Evolutionary conservation across 2,113 vertebrate species (phyloP), one percentile per base, ranked within the genome.

Genomic region (Nibea coibor): DNA sequence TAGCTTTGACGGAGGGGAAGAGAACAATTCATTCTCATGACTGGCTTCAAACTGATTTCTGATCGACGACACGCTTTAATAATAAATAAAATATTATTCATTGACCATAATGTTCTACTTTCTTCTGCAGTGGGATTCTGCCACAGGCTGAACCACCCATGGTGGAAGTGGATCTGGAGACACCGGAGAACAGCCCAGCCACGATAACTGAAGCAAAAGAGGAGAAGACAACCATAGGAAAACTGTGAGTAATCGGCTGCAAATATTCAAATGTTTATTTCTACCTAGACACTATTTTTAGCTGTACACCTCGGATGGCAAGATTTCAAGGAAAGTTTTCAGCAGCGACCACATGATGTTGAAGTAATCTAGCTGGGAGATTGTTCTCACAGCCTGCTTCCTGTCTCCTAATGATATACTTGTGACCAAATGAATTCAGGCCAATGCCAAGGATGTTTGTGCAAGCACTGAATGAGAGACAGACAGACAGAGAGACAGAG

Each of bases 201-300:
- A 48, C 47, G 2, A 75, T 83, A 72, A 91, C 84, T n/a, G 66
- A 91, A 20, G 48, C 28, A 9, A 96, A 92, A 0, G 92, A 94
- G 65, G 96, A 98, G 77, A 97, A 94, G 87, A 96, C 94, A 1
- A 95, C 96, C 68, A 96, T 98, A 87, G 89, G 89, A 84, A 94
- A 95, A 82, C 93, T 99, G 97, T 99, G 85, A 96, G 98, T 96
- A 72, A 28, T 20, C 19, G 15, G 4, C 0, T 50, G 20, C 17
- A 69, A 10, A 69, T 19, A 39, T 59, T n/a, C 1, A 24, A 20
- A 51, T 3, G 16, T 54, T 39, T 54, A 20, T 64, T 51, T 67
- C 2, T 20, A 16, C 31, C 20, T 31, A 16, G 15, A 39, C 58
- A 28, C 31, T 17, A 4, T 58, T 35, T 70, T 26, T 17, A 63